phyloP scores from a whole-genome alignment of 1,140 invertebrate species.

The Solenopsis fugax region DNA sequence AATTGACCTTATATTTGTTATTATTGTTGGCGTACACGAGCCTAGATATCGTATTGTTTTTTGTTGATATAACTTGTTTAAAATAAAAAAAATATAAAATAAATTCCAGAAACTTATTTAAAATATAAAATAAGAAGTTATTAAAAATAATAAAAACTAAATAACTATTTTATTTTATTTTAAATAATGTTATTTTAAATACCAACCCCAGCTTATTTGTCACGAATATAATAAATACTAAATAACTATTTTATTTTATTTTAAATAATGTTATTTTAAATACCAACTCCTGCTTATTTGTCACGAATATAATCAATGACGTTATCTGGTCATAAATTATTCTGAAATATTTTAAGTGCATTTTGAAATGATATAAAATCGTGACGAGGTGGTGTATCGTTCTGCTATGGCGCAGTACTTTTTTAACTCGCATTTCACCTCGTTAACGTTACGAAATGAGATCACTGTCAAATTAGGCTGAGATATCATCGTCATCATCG shows the following conservation, averaged over 20 bases:
- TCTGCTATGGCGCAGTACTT: background rate
- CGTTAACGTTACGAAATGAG: slow-evolving; percentile 6
- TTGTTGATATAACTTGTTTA: too few relatives aligned
- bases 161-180: too few relatives aligned
- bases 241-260: too few relatives aligned
- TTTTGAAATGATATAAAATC: background rate
- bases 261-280: too few relatives aligned
- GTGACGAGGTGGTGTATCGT: background rate
- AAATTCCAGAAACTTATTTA: too few relatives aligned
- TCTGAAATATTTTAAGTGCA: background rate
- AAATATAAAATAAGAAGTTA: too few relatives aligned
- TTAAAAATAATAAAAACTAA: too few relatives aligned
- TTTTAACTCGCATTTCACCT: background rate
- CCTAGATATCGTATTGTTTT: too few relatives aligned
- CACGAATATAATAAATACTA: background rate
- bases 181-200: too few relatives aligned
- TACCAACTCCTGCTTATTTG: background rate
- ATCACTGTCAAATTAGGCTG: slow-evolving; percentile 14
- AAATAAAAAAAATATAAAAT: too few relatives aligned
- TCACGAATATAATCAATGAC: background rate
- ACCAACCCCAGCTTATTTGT: background rate
- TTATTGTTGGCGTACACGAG: too few relatives aligned
- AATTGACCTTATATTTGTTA: too few relatives aligned
- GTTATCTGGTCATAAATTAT: background rate
- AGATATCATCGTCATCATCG: slow-evolving; percentile 1